These are phyloP conservation scores for Drosophila punjabiensis DNA, from an alignment of 1,140 invertebrate genomes.

Conservation along the genomic window DNA sequence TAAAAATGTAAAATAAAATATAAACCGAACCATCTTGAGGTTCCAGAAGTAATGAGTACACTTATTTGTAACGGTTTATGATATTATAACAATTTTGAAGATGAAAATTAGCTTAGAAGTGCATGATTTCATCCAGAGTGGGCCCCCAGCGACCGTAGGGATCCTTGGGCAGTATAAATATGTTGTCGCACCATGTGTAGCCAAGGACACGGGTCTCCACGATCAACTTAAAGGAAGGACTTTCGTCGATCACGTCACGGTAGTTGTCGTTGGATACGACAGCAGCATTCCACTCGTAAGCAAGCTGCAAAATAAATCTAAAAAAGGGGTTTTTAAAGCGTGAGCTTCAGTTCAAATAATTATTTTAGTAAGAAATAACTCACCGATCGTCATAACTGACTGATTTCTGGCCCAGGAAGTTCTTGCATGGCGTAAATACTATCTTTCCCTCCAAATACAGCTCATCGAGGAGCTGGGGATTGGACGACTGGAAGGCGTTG, in stretches of 20 bases:
- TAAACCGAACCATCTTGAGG: neutral
- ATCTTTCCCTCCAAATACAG: constrained; percentile 91
- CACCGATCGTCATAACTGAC: constrained; percentile 94
- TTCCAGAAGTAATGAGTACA: neutral
- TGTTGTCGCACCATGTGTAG: constrained; percentile 90
- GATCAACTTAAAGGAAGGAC: constrained; percentile 89
- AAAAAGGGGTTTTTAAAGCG: neutral
- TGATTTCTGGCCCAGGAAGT: constrained; percentile 89
- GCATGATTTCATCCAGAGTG: constrained; percentile 91
- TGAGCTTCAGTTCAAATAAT: neutral
- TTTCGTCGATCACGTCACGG: constrained; percentile 92
- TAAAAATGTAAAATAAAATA: neutral
- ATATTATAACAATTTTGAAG: neutral
- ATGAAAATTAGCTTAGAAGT: constrained; percentile 7
- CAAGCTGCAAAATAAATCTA: constrained; percentile 95
- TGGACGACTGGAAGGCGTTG: constrained; percentile 85
- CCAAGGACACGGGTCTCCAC: constrained; percentile 89
- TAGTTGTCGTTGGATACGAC: constrained; percentile 96
- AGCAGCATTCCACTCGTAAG: constrained; percentile 92
- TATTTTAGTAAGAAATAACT: neutral
- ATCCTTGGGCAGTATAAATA: constrained; percentile 96
- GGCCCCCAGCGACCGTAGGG: constrained; percentile 94
- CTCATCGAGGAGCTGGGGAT: constrained; percentile 89
- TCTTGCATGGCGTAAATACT: constrained; percentile 94
- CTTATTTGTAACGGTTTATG: neutral